Base-by-base conservation (phyloP, 2,888 invertebrate species). In the Caenorhabditis sulstoni region DNA sequence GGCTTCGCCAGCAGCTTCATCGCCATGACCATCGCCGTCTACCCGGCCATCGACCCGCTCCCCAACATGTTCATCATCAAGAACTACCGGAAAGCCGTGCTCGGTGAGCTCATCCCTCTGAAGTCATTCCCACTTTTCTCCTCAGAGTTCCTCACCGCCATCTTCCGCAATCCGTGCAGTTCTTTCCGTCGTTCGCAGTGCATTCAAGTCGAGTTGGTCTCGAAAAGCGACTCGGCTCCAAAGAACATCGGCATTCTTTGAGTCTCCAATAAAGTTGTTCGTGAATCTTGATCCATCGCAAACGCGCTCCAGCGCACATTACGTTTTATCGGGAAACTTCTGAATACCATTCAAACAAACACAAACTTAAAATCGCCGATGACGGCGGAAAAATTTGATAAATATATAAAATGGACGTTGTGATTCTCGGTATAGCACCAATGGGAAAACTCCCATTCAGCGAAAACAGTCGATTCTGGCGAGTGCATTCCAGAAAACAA, bases 51-150 rank as follows among this genome's bases (percentile, higher is more conserved):
- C 23, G 70, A 70, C 18, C 70, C 70, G 20, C 39, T 70, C 14
- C 70, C 70, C 23, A 70, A 61, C 47, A 61, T 70, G 61, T 61
- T 70, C 35, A 70, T 70, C 37, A 70, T 70, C 20, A 61, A 61
- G 35, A 61, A 70, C 61, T 70, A 70, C 45, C 44, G 70, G 1
- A 68, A 68, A 44, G 68, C 68, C 0, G 68, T 68, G 16, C 50
- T 68, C 22, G 39, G 68, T 70, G 1, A n/a, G 35, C 18, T 35
- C 37, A 23, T 29, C 16, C 23, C 14, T 35, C 35, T n/a, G n/a
- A n/a, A n/a, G n/a, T n/a, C n/a, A n/a, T n/a, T 29, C 5, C 8
- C 12, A 12, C 3, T 14, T 47, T 20, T n/a, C 22, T 3, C 59
- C 53, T 20, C 53, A 70, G 68, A 44, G n/a, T 70, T 61, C 55